Base-by-base conservation (phyloP, 2,113 vertebrate genomes). In the Xenus cinereus region DNA sequence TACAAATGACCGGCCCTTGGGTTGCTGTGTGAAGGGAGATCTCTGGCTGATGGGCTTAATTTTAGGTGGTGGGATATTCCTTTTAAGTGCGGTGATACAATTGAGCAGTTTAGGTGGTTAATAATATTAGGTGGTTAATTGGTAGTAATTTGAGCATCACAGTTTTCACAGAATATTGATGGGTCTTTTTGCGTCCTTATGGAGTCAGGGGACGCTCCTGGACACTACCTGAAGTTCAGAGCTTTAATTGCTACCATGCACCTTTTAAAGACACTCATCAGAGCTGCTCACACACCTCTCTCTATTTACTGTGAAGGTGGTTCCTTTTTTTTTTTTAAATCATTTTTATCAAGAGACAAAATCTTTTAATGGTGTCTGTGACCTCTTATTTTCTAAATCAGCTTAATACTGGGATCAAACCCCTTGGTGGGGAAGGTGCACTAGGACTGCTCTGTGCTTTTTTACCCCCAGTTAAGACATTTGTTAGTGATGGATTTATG, bases 161-260 rank as follows among this genome's bases (percentile, higher is more conserved):
- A 0, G 27, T 43, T 85, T 67, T 41, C 23, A 14, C 27, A 14
- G 82, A 14, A 22, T 43, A 22, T 3, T 18, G 26, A 6, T 37
- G 37, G 18, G 22, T 39, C 9, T 54, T 14, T 48, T 14, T n/a
- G 21, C 68, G 32, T 13, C 46, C 26, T 11, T 7, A 4, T 1
- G 6, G 43, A 87, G 15, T 27, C 21, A n/a, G 62, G 63, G 50
- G 14, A 3, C 1, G 0, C 14, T 76, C 27, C 39, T 68, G 77
- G 62, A 5, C 11, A 0, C 13, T 32, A 9, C 30, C 15, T 68
- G 54, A 11, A 56, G 14, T 12, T 45, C 14, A 9, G 45, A 7
- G 39, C 73, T 64, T 35, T 17, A 17, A 6, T 30, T 37, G 24
- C n/a, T 35, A 3, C 48, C 53, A 1, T 7, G 3, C 8, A 53